Conservation (phyloP, 2,113 vertebrate genomes). For the Orcinus orca region DNA sequence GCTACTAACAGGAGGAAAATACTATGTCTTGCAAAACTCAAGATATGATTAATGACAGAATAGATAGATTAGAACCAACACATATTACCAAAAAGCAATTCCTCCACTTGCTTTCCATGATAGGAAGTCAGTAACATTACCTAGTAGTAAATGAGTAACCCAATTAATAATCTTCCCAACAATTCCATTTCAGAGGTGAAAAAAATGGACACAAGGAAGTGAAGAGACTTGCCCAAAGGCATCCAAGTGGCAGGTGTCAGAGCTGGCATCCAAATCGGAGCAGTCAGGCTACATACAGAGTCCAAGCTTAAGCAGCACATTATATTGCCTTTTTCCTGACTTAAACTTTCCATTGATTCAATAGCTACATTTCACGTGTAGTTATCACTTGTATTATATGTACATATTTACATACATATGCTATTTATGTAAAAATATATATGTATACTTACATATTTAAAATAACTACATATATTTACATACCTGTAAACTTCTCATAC, state of each 20-base stretch:
- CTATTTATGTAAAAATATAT: neutral
- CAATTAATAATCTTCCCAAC: neutral
- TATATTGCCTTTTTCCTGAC: neutral
- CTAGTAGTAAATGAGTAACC: neutral
- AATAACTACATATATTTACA: neutral
- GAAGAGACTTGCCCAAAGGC: neutral
- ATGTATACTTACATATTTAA: neutral
- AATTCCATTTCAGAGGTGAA: neutral
- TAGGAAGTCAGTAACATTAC: neutral
- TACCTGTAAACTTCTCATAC: neutral
- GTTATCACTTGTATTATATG: neutral
- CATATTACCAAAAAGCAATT: neutral
- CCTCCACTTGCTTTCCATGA: neutral
- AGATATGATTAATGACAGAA: neutral
- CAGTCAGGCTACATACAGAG: neutral
- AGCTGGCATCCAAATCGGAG: neutral
- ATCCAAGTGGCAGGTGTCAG: neutral
- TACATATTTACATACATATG: neutral
- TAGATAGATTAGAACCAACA: neutral
- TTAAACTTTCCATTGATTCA: neutral
- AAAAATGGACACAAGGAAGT: neutral
- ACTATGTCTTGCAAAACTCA: neutral
- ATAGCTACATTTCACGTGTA: neutral
- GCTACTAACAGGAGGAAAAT: neutral
- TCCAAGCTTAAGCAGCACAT: neutral